Base-by-base conservation (phyloP, 2,113 vertebrate genomes). In the Candoia aspera region DNA sequence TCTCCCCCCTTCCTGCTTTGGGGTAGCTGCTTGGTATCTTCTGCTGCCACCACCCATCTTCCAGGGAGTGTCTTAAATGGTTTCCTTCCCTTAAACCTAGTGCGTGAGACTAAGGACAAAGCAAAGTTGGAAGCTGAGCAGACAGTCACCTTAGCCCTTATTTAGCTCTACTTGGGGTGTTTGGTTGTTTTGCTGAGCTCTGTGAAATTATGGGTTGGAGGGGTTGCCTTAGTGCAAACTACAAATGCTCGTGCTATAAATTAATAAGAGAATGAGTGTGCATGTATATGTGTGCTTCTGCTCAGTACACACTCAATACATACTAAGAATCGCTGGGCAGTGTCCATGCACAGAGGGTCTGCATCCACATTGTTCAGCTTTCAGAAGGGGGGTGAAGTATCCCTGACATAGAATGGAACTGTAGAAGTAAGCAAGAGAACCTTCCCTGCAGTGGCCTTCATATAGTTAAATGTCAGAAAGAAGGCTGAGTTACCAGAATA, bases 401-500 rank as follows among this genome's bases (percentile, higher is more conserved):
- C n/a, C n/a, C 33, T 37, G n/a, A 73, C 15, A 13, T 13, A 73
- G n/a, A 73, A 37, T n/a, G 62, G n/a, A 73, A 73, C 6, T 8
- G n/a, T 37, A 73, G 42, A 68, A 29, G 11, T 19, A 49, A 58
- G 33, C 17, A 21, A 4, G 59, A 42, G 2, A 60, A 46, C 15
- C 19, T 49, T 11, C 6, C 8, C 6, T 59, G 13, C 37, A 62
- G 26, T 86, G 33, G 83, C 83, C 33, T 86, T 24, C 42, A 85
- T 49, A 12, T 23, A 8, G 42, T 2, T 64, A 49, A 79, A 84
- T 9, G 8, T 90, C 73, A 54, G 87, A 53, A 84, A 49, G n/a
- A 29, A 59, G 53, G 17, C 1, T 13, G 54, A 91, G 33, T 93
- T 94, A 73, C 11, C 87, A 94, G 93, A 93, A 29, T 19, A 91